phyloP scores from a whole-genome alignment of 2,888 invertebrate genomes.

The Pristionchus exspectatus region DNA sequence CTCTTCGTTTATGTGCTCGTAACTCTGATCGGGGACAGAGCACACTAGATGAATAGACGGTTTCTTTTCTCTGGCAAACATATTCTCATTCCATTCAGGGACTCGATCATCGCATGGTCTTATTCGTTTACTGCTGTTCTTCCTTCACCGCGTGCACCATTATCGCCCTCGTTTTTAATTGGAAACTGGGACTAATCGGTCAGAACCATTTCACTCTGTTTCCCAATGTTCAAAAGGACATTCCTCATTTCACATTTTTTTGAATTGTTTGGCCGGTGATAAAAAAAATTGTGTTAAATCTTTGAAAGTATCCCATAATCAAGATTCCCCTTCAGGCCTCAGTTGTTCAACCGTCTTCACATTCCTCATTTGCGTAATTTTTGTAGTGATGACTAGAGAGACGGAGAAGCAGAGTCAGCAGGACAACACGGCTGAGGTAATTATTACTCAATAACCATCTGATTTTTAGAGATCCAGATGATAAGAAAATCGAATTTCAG shows the following conservation, averaged over 20 bases:
- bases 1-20: background rate
- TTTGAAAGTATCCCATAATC: background rate
- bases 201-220: background rate
- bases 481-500: constrained; percentile 54
- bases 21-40: background rate
- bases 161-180: background rate
- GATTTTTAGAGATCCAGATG: background rate
- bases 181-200: constrained; percentile 43
- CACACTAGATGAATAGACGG: background rate
- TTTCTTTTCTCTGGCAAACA: too few relatives aligned
- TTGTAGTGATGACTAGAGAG: constrained; percentile 16
- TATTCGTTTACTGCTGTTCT: constrained; percentile 60
- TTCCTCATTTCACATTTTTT: too few relatives aligned
- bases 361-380: background rate
- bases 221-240: background rate
- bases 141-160: constrained; percentile 29
- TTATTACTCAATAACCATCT: background rate
- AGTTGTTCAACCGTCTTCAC: constrained; percentile 1
- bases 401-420: background rate
- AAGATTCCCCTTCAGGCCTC: background rate
- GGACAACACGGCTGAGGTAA: constrained; percentile 35
- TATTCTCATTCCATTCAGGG: constrained; percentile 56
- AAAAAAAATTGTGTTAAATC: too few relatives aligned
- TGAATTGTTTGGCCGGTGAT: too few relatives aligned
- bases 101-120: constrained; percentile 65